Evolutionary conservation across 2,797 vertebrate genomes (phyloP).

Genomic region (Nothura maculosa): DNA sequence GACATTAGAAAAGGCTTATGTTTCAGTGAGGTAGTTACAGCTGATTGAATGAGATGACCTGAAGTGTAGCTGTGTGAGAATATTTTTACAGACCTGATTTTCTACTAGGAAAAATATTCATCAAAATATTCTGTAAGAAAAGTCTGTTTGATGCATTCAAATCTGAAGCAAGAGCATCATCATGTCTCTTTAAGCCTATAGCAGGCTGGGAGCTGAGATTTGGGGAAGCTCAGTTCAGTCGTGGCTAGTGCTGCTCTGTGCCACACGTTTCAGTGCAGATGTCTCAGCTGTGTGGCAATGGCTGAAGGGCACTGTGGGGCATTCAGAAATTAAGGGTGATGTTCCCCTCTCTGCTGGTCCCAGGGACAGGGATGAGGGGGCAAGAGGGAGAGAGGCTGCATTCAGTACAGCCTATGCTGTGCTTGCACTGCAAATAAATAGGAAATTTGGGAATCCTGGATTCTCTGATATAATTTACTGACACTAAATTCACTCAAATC

Average conservation of each 20-base stretch:
- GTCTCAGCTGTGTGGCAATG: background rate
- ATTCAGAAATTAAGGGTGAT: background rate
- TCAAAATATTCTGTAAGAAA: background rate
- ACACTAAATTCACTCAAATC: background rate
- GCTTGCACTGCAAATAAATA: background rate
- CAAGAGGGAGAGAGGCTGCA: background rate
- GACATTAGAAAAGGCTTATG: background rate
- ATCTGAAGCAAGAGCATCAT: background rate
- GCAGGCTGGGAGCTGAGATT: background rate
- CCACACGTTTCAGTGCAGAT: background rate
- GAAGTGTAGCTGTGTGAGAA: background rate
- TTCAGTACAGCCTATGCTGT: accelerated
- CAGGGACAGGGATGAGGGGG: too few relatives aligned
- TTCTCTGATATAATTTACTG: background rate
- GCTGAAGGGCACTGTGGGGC: background rate
- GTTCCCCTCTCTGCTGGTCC: accelerated
- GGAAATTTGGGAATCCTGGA: background rate
- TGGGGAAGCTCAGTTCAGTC: background rate
- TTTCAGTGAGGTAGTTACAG: background rate
- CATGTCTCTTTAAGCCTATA: background rate
- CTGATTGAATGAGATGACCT: background rate
- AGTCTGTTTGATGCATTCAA: background rate
- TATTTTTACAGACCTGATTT: background rate
- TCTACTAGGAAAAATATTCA: background rate
- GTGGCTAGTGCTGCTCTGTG: background rate